A percentile compares a stretch with the other conserved stretches of the same genome.
Conservation (phyloP, 2,888 invertebrate species). For the Ametastegia equiseti region DNA sequence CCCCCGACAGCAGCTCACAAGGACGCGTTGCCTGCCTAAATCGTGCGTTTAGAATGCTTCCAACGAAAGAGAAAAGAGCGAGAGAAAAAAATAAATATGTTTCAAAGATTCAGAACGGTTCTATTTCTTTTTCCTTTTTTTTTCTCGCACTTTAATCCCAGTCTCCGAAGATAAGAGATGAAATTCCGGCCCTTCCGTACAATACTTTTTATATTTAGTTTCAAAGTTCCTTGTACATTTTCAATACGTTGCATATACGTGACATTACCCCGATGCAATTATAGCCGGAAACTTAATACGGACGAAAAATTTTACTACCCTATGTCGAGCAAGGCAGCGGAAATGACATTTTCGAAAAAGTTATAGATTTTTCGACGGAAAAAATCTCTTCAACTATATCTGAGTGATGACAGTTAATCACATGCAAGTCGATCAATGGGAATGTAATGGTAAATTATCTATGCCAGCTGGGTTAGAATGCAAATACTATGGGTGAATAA, state of each 20-base stretch:
- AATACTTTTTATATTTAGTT: neutral
- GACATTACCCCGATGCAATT: neutral
- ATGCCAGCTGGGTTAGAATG: too few species aligned
- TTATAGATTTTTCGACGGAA: neutral
- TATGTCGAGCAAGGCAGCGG: too few species aligned
- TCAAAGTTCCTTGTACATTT: neutral
- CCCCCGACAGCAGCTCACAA: constrained; percentile 64
- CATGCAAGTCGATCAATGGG: too few species aligned
- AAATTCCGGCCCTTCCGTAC: neutral
- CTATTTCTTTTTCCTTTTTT: neutral
- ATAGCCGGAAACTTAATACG: neutral
- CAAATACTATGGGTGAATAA: too few species aligned
- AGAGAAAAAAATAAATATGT: constrained; percentile 1
- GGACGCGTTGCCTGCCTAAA: constrained; percentile 53
- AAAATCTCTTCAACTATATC: constrained; percentile 28
- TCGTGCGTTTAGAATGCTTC: constrained; percentile 39
- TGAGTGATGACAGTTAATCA: too few species aligned
- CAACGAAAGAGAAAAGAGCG: constrained; percentile 8
- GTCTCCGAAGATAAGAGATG: neutral
- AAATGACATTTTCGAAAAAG: neutral
- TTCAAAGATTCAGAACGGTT: constrained; percentile 16
- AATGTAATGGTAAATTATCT: too few species aligned
- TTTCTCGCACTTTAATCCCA: neutral
- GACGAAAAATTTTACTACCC: neutral
- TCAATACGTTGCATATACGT: neutral